Evolutionary conservation across 2,888 invertebrate genomes (phyloP).

Genomic region (Creontiades dilutus): DNA sequence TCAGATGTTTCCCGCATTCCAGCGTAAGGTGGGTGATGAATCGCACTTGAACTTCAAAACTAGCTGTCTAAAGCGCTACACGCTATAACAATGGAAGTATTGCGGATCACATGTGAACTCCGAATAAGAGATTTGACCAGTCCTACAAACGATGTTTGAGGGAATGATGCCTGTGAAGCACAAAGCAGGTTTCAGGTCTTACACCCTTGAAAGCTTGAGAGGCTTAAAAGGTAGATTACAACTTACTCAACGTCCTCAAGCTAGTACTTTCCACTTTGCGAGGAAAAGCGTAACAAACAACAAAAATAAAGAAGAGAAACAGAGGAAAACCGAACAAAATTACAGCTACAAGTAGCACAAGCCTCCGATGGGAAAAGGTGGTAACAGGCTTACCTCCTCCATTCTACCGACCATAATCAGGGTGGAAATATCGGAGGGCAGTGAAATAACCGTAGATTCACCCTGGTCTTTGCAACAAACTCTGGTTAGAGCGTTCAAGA

Average conservation of each 20-base stretch:
- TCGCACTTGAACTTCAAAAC: no score
- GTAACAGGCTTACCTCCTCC: background rate
- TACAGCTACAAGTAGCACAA: background rate
- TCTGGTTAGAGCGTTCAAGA: slow-evolving; percentile 24
- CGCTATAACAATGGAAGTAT: no score
- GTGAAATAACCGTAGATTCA: slow-evolving; percentile 43
- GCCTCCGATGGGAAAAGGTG: slow-evolving; percentile 36
- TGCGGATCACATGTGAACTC: no score
- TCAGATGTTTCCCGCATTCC: no score
- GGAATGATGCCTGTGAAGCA: no score
- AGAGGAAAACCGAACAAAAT: background rate
- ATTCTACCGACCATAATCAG: background rate
- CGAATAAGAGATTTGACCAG: no score
- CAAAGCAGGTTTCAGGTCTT: no score
- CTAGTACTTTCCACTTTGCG: background rate
- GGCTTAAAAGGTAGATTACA: no score
- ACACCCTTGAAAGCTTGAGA: no score
- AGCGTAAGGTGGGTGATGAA: no score
- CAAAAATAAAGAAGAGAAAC: background rate
- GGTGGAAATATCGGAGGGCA: slow-evolving; percentile 1
- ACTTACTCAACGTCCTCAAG: background rate
- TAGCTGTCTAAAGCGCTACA: no score
- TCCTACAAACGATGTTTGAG: no score
- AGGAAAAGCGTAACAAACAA: background rate
- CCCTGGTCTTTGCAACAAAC: slow-evolving; percentile 27